Evolutionary conservation across 2,113 vertebrate genomes (phyloP).

Genomic region (Albula goreensis): DNA sequence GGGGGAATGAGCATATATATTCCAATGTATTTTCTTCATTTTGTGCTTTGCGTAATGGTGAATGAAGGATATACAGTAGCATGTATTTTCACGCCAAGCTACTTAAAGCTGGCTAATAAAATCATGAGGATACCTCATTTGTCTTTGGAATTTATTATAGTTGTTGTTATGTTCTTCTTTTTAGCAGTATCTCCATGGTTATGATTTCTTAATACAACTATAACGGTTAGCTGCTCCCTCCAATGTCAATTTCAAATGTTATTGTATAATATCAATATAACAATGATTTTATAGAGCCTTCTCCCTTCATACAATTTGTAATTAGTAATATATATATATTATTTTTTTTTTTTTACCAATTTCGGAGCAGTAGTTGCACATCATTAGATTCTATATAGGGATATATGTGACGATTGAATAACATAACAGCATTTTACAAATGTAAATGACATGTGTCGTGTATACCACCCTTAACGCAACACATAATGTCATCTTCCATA

Average conservation of each 20-base stretch:
- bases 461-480: neutral
- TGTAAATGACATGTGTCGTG: constrained; percentile 3
- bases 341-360: neutral
- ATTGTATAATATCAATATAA: neutral
- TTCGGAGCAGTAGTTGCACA: neutral
- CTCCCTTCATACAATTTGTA: neutral
- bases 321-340: neutral
- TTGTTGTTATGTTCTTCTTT: neutral
- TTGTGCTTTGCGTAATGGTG: constrained; percentile 14
- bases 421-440: neutral
- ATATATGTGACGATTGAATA: neutral
- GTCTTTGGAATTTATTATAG: neutral
- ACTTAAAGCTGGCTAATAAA: neutral
- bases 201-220: neutral
- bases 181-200: neutral
- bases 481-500: neutral
- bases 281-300: no score
- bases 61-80: neutral
- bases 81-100: neutral
- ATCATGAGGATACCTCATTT: neutral
- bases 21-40: neutral
- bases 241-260: neutral
- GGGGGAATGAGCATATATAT: neutral
- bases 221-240: neutral
- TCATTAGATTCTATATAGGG: neutral